Conservation (phyloP, 1,140 invertebrate species). For the Micrasema minimum region DNA sequence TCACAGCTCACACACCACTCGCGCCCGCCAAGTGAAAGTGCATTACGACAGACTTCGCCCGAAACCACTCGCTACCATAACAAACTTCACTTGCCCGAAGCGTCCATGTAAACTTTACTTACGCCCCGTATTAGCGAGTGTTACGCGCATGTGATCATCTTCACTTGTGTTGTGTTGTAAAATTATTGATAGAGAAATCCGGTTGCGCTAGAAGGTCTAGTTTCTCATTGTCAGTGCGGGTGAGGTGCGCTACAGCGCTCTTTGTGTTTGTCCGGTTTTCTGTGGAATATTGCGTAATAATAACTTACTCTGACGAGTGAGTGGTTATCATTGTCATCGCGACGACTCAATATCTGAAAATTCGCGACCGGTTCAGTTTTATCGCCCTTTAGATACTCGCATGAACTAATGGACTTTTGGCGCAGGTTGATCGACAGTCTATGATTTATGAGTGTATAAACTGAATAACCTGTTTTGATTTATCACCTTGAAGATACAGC, state of each 20-base stretch:
- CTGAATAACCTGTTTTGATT: slow-evolving; percentile 18
- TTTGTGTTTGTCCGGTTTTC: slow-evolving; percentile 18
- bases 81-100: slow-evolving; percentile 6
- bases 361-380: neutral
- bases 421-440: neutral
- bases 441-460: slow-evolving; percentile 8
- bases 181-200: slow-evolving; percentile 29
- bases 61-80: slow-evolving; percentile 19
- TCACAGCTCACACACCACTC: slow-evolving; percentile 14
- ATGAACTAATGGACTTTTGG: neutral
- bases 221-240: slow-evolving; percentile 28
- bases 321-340: neutral
- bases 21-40: slow-evolving; percentile 37
- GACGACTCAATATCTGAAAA: neutral
- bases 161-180: slow-evolving; percentile 21
- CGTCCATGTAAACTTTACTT: slow-evolving; percentile 15
- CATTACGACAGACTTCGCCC: slow-evolving; percentile 11
- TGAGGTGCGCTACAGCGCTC: slow-evolving; percentile 13
- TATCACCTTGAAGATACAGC: slow-evolving; percentile 17
- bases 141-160: slow-evolving; percentile 38
- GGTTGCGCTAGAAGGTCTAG: slow-evolving; percentile 33
- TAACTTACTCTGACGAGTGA: neutral
- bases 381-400: neutral
- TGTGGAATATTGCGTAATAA: slow-evolving; percentile 1
- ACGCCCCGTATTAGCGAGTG: slow-evolving; percentile 17